phyloP scores from a whole-genome alignment of 2,797 vertebrate genomes.

The Sebastes cheni region DNA sequence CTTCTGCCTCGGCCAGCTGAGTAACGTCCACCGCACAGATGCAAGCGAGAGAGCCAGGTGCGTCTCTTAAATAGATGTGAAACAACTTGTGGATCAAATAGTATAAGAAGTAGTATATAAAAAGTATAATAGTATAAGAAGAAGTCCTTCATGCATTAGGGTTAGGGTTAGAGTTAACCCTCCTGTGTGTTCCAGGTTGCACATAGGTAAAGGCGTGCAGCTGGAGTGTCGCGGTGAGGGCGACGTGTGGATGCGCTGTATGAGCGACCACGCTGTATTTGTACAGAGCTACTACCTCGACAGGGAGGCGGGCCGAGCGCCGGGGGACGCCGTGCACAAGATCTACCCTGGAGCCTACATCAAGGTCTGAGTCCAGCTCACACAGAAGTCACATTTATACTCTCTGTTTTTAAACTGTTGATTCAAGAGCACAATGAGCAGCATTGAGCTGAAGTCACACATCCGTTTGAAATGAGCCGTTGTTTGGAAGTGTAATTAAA shows the following conservation, averaged over 20 bases:
- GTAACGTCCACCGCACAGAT: constrained; percentile 83
- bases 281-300: constrained; percentile 87
- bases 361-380: constrained; percentile 70
- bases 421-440: background rate
- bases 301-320: constrained; percentile 85
- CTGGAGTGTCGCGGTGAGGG: constrained; percentile 84
- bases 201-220: constrained; percentile 84
- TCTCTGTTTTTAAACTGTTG: background rate
- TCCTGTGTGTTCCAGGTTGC: constrained; percentile 69
- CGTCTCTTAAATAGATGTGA: background rate
- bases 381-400: accelerated
- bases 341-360: constrained; percentile 86
- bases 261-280: constrained; percentile 84
- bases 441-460: background rate
- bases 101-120: too few species aligned
- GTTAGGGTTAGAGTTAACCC: too few species aligned
- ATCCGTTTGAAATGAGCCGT: background rate
- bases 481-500: background rate
- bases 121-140: too few species aligned
- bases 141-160: too few species aligned
- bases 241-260: constrained; percentile 85
- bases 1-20: constrained; percentile 85
- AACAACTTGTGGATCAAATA: too few species aligned
- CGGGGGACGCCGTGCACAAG: constrained; percentile 88
- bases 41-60: constrained; percentile 83